phyloP scores from a whole-genome alignment of 2,797 vertebrate genomes.

The Hippoglossus hippoglossus region DNA sequence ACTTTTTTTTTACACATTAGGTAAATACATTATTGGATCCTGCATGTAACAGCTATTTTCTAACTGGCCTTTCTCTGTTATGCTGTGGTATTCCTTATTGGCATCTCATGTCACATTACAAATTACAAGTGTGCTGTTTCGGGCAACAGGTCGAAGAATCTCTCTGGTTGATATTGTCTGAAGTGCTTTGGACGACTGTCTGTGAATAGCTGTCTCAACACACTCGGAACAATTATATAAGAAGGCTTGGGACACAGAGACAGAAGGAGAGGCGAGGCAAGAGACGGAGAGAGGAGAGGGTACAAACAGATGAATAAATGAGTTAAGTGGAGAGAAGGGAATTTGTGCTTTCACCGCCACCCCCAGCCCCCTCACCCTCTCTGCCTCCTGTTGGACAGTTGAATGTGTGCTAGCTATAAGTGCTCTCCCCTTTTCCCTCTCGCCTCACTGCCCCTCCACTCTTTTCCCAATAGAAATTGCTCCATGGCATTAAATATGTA shows the following conservation, averaged over 20 bases:
- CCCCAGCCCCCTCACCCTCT: background rate
- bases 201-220: conserved; percentile 47
- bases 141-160: conserved; percentile 48
- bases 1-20: background rate
- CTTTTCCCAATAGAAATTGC: conserved; percentile 77
- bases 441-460: conserved; percentile 60
- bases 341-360: conserved; percentile 64
- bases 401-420: conserved; percentile 70
- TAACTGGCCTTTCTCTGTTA: background rate
- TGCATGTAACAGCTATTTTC: background rate
- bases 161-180: conserved; percentile 31
- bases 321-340: conserved; percentile 79
- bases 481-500: conserved; percentile 86
- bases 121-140: conserved; percentile 16
- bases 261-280: conserved; percentile 21
- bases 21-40: too few species aligned
- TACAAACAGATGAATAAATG: conserved; percentile 80
- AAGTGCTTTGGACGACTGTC: conserved; percentile 35
- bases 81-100: background rate
- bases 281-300: conserved; percentile 22
- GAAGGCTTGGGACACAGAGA: conserved; percentile 39
- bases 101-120: background rate
- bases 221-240: conserved; percentile 61
- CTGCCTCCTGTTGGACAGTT: conserved; percentile 63
- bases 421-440: conserved; percentile 64